Base-by-base conservation (phyloP, 2,113 vertebrate genomes). In the Ctenomys sociabilis region DNA sequence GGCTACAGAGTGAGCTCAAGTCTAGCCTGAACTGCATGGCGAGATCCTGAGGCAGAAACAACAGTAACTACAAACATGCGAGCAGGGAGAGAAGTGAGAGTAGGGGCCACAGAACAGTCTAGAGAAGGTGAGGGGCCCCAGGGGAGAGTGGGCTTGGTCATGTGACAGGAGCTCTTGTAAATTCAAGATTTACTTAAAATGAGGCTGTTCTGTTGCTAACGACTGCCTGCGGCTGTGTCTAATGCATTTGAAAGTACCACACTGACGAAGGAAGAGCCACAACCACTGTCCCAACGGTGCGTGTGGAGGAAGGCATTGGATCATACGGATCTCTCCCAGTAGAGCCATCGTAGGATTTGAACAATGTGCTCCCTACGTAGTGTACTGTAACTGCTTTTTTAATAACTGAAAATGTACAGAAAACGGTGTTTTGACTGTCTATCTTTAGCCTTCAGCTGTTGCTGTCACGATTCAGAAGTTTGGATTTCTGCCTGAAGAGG, bases 361-460 rank as follows among this genome's bases (percentile, higher is more conserved):
- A 95, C 95, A 95, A 92, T 96, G 81, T 72, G 52, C 68, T 92
- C 94, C 82, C 92, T 81, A 86, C 64, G 94, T 93, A 88, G 92
- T 95, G 66, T 93, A 97, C 95, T 94, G 90, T 96, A 97, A 96
- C 90, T 96, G 85, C 94, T 98, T 98, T 97, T 92, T 94, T 80
- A 94, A 97, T 94, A 96, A 97, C 97, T 97, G 95, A 97, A 98
- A 98, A 97, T 98, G 96, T 40, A n/a, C 95, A 96, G 96, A 94
- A 97, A 90, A 96, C 57, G 95, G 82, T 98, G 97, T 98, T 98
- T 98, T 96, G 96, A 66, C 98, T 98, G 95, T 96, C 97, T 98
- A 95, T 97, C 89, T 98, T 98, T 98, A 98, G 97, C 17, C 82
- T 86, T 97, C 95, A 96, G 97, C 98, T 98, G 97, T 66, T 97